Evolutionary conservation across 2,797 vertebrate genomes (phyloP).

Genomic region (Enteromius viviparus): DNA sequence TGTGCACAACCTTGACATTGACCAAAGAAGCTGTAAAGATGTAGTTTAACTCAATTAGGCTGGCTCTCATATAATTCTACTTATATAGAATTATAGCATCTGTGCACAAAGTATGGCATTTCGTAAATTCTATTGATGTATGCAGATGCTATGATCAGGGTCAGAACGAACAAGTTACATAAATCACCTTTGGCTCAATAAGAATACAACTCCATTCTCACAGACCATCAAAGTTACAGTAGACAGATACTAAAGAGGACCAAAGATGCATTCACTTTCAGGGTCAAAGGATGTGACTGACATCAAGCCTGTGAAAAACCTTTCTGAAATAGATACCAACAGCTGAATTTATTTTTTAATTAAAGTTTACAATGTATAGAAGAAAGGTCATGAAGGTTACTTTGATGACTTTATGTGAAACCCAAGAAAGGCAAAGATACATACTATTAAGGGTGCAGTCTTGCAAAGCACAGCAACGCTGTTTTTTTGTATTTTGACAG

Average conservation of each 20-base stretch:
- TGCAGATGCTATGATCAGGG: constrained; percentile 45
- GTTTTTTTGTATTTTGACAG: background rate
- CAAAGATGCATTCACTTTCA: background rate
- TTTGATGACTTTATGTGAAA: constrained; percentile 28
- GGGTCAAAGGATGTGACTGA: constrained; percentile 5
- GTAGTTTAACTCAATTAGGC: constrained; percentile 65
- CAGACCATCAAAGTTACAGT: constrained; percentile 1
- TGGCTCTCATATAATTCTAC: constrained; percentile 64
- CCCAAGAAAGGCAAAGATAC: background rate
- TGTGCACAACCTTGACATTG: constrained; percentile 67
- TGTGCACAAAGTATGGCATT: background rate
- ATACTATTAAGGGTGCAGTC: background rate
- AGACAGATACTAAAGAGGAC: background rate
- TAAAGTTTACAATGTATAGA: constrained; percentile 16
- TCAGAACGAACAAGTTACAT: constrained; percentile 22
- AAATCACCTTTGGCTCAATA: constrained; percentile 12
- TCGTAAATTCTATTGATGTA: constrained; percentile 26
- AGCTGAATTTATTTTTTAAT: constrained; percentile 5
- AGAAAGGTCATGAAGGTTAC: background rate
- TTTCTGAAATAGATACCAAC: constrained; percentile 35
- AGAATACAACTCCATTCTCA: constrained; percentile 19
- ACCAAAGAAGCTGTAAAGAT: constrained; percentile 62
- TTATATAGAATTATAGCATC: background rate
- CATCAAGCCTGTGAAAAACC: background rate
- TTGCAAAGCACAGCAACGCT: background rate